Evolutionary conservation across 2,888 invertebrate genomes (phyloP).

Genomic region (Oegoconia quadripuncta): DNA sequence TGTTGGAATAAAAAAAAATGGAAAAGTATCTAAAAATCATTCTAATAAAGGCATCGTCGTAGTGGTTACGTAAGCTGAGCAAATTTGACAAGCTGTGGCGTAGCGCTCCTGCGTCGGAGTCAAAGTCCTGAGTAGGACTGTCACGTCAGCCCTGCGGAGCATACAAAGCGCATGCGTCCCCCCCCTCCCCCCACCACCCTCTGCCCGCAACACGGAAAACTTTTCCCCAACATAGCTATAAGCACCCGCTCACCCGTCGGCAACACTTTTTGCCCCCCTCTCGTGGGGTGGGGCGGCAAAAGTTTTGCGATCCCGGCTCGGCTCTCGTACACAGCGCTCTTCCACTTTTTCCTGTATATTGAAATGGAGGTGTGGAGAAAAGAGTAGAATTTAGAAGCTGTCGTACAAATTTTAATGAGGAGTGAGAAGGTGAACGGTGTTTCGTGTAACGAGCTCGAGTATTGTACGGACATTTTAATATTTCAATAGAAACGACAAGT

Average conservation of each 20-base stretch:
- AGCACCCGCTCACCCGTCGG: constrained; percentile 70
- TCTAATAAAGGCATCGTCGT: constrained; percentile 6
- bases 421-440: constrained; percentile 63
- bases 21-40: neutral
- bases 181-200: constrained; percentile 45
- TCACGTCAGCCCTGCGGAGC: constrained; percentile 61
- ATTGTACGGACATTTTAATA: constrained; percentile 52
- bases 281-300: constrained; percentile 64
- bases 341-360: constrained; percentile 79
- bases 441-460: constrained; percentile 53
- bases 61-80: constrained; percentile 46
- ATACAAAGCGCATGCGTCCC: constrained; percentile 61
- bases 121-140: constrained; percentile 65
- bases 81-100: constrained; percentile 20
- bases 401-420: constrained; percentile 78
- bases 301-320: constrained; percentile 72
- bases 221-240: constrained; percentile 77
- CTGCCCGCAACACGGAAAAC: constrained; percentile 78
- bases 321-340: constrained; percentile 76
- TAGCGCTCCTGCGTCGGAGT: constrained; percentile 38
- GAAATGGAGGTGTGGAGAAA: constrained; percentile 78
- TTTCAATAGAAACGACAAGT: constrained; percentile 35
- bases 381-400: constrained; percentile 78
- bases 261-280: constrained; percentile 77
- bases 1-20: neutral